phyloP scores from a whole-genome alignment of 53 echinoderm and acorn worm species.

The Echinarachnius parma region DNA sequence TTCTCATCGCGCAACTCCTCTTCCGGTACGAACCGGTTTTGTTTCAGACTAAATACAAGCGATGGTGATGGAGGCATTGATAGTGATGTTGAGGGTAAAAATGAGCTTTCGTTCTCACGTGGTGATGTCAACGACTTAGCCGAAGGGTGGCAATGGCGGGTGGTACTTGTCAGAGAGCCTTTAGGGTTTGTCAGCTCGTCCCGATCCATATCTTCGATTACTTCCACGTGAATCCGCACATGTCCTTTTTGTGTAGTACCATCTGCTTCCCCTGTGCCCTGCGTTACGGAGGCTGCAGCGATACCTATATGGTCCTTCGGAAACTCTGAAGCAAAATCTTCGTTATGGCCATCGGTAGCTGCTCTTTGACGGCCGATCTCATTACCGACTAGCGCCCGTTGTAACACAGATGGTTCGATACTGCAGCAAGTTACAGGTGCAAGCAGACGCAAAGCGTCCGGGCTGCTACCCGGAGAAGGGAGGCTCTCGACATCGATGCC shows the following conservation, averaged over 20 bases:
- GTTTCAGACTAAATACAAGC: constrained; percentile 43
- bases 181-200: constrained; percentile 42
- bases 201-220: constrained; percentile 48
- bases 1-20: constrained; percentile 32
- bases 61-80: constrained; percentile 17
- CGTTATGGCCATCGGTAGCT: background rate
- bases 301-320: background rate
- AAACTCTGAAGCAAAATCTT: too few relatives aligned
- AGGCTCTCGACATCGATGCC: constrained; percentile 48
- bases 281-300: constrained; percentile 3
- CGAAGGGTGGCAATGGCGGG: constrained; percentile 34
- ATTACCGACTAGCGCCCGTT: too few relatives aligned
- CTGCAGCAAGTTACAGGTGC: too few relatives aligned
- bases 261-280: background rate
- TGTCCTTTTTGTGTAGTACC: background rate
- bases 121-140: constrained; percentile 1
- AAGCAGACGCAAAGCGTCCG: constrained; percentile 4
- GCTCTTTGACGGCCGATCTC: background rate
- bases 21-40: constrained; percentile 60
- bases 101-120: too few relatives aligned
- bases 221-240: constrained; percentile 55
- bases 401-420: too few relatives aligned
- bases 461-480: constrained; percentile 38
- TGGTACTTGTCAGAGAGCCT: constrained; percentile 49
- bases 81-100: too few relatives aligned